Evolutionary conservation across 1,140 invertebrate genomes (phyloP), one percentile per base, ranked within the genome.

Genomic region (Cotesia chilonis): DNA sequence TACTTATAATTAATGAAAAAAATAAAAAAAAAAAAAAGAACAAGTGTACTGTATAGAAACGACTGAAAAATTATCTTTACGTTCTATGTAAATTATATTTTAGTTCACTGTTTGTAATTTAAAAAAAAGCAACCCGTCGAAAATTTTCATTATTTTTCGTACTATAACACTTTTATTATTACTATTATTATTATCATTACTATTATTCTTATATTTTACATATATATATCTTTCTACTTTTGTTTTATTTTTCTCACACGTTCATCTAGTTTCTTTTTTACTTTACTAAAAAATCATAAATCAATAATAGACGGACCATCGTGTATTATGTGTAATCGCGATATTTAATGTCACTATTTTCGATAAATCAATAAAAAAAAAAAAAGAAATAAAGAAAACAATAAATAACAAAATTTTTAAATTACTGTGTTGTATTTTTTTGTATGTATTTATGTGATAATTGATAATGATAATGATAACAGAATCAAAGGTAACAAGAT

Each of bases 51-150:
- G 65, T 69, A 63, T 59, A 72, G 64, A 67, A 65, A 67, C 41
- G 70, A 67, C 70, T 72, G 70, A 72, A 72, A 67, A 71, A 55
- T 64, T 51, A 14, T 55, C 64, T 67, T 72, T 72, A 67, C 47
- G 59, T 66, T 67, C 37, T 38, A 59, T 71, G 64, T 67, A 60
- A 28, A 67, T 72, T 72, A 60, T 67, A 72, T 72, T 72, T 57
- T 67, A 3, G 57, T 36, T 68, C 12, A 37, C 17, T 37, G 17
- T 68, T 7, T 68, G 35, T 68, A 55, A 36, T 57, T 68, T 36
- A 67, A 52, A 67, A 17, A 17, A 47, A 47, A 47, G 41, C 10
- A 67, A 67, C n/a, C 20, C 51, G 12, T 54, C 65, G 20, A 67
- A 67, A 17, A 12, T 17, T 67, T 65, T 35, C 28, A 64, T 38